Conservation (phyloP, 2,888 invertebrate genomes). For the Drosophila recens region DNA sequence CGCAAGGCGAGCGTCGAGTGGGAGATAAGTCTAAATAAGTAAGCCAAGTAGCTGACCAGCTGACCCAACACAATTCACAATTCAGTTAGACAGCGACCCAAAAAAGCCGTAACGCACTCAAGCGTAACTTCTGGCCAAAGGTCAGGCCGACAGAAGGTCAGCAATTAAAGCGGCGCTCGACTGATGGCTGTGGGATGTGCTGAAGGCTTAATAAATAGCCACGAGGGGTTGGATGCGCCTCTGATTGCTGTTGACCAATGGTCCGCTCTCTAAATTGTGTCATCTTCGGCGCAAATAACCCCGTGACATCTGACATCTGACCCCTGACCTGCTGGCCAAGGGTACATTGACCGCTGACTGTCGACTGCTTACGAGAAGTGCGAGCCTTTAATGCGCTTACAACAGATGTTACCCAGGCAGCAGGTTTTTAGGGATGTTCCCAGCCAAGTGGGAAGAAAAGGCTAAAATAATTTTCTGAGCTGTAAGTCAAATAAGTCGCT, state of each 20-base stretch:
- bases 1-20: conserved; percentile 21
- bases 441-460: conserved; percentile 3
- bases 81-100: conserved; percentile 10
- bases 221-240: conserved; percentile 28
- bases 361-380: conserved; percentile 10
- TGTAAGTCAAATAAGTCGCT: conserved; percentile 41
- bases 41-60: conserved; percentile 19
- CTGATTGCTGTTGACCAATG: conserved; percentile 53
- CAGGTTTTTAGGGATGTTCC: conserved; percentile 40
- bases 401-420: conserved; percentile 68
- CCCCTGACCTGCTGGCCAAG: conserved; percentile 4
- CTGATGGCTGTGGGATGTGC: conserved; percentile 44
- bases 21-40: conserved; percentile 3
- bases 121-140: conserved; percentile 55
- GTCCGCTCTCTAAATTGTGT: conserved; percentile 62
- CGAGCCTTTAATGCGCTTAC: conserved; percentile 69
- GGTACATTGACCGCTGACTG: conserved; percentile 10
- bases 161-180: conserved; percentile 63
- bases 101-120: conserved; percentile 34
- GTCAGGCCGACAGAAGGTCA: conserved; percentile 62
- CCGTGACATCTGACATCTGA: neutral
- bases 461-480: conserved; percentile 40
- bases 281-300: conserved; percentile 62
- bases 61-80: conserved; percentile 33
- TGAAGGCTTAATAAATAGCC: conserved; percentile 66